Evolutionary conservation across 2,797 vertebrate genomes (phyloP).

Genomic region (Falco naumanni): DNA sequence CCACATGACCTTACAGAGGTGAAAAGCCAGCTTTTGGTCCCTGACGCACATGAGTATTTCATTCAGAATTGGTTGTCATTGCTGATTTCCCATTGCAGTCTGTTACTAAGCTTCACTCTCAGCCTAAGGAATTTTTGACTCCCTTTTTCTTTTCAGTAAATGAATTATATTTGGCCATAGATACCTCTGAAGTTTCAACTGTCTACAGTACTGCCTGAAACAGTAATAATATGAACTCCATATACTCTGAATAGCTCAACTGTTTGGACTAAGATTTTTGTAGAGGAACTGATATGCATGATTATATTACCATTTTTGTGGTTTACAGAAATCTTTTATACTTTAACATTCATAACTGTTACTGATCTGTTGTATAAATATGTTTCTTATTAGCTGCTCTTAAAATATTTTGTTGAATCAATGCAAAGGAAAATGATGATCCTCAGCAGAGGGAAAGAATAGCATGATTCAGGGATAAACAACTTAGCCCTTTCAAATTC

Average conservation of each 20-base stretch:
- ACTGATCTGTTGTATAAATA: neutral
- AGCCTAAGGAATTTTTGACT: neutral
- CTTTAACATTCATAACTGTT: neutral
- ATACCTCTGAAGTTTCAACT: neutral
- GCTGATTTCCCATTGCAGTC: neutral
- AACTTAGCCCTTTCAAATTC: neutral
- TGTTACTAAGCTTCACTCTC: neutral
- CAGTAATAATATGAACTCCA: neutral
- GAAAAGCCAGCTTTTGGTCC: neutral
- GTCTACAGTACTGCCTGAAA: neutral
- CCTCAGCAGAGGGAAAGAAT: neutral
- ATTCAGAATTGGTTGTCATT: neutral
- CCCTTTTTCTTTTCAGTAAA: neutral
- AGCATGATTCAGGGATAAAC: neutral
- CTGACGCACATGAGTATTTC: neutral
- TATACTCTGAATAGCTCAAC: neutral
- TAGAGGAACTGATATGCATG: neutral
- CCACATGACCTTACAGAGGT: neutral
- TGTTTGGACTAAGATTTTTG: neutral
- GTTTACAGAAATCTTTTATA: neutral
- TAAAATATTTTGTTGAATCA: slow-evolving; percentile 1
- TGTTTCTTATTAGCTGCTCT: neutral
- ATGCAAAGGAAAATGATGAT: neutral
- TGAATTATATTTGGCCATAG: neutral
- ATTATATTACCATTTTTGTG: neutral